These are phyloP conservation scores for Hybos culiciformis DNA, from an alignment of 2,888 invertebrate species.

Conservation along the genomic window DNA sequence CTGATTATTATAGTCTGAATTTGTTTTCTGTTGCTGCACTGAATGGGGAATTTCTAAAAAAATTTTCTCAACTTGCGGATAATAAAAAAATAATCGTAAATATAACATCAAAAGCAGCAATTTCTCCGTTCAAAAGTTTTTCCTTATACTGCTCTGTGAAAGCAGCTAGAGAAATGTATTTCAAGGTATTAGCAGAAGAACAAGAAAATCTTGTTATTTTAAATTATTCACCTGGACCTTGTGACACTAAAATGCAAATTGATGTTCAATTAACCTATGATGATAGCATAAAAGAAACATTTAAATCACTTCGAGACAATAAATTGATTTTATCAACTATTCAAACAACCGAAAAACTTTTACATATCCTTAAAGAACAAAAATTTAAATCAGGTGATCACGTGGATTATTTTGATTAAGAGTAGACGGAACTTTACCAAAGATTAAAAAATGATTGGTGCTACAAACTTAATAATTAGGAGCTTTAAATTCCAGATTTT, in stretches of 20 bases:
- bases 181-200: constrained; percentile 74
- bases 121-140: constrained; percentile 64
- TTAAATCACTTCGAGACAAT: constrained; percentile 47
- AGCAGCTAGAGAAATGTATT: constrained; percentile 81
- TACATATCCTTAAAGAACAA: constrained; percentile 51
- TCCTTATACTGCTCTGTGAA: constrained; percentile 76
- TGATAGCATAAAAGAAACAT: constrained; percentile 44
- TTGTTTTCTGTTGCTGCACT: constrained; percentile 57
- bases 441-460: too few species aligned
- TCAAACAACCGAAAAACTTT: constrained; percentile 59
- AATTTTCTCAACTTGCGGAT: constrained; percentile 29
- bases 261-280: constrained; percentile 46
- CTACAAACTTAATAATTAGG: too few species aligned
- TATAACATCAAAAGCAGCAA: constrained; percentile 69
- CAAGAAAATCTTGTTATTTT: constrained; percentile 46
- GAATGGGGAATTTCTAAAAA: constrained; percentile 56
- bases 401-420: constrained; percentile 67
- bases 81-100: constrained; percentile 51
- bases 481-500: too few species aligned
- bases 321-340: constrained; percentile 55
- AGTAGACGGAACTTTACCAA: too few species aligned
- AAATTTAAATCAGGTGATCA: constrained; percentile 70
- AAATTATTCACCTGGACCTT: constrained; percentile 87
- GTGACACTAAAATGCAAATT: constrained; percentile 79
- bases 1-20: constrained; percentile 60